Percentiles rank a stretch among this genome's conserved stretches.
Evolutionary conservation across 2,888 invertebrate species (phyloP).

Genomic region (Candidula unifasciata): DNA sequence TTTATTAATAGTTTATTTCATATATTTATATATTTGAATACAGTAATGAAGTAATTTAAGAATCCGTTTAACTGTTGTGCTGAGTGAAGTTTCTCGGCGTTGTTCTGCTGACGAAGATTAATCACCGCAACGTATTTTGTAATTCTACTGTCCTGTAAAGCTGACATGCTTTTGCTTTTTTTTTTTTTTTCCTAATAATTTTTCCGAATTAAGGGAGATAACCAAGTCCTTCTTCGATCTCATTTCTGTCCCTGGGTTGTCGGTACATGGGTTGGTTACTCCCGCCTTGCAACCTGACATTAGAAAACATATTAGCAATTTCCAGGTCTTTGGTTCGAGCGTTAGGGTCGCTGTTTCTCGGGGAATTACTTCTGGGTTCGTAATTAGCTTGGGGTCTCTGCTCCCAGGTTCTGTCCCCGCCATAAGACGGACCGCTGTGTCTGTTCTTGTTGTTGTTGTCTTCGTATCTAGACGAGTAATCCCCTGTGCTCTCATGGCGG

Average conservation of each 20-base stretch:
- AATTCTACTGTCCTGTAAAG: no score
- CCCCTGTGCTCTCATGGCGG: slow-evolving; percentile 11
- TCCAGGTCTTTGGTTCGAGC: slow-evolving; percentile 60
- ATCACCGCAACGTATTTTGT: no score
- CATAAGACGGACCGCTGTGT: slow-evolving; percentile 39
- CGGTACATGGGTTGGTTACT: slow-evolving; percentile 26
- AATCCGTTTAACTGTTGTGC: no score
- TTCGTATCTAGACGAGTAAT: slow-evolving; percentile 43
- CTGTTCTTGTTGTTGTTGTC: slow-evolving; percentile 32
- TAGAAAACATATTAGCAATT: slow-evolving; percentile 67
- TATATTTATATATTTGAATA: no score
- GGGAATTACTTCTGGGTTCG: not conserved
- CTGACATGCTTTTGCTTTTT: no score
- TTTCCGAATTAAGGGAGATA: slow-evolving; percentile 63
- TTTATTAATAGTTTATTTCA: no score
- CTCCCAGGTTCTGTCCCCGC: slow-evolving; percentile 43
- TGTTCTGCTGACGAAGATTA: no score
- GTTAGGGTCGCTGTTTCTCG: not conserved
- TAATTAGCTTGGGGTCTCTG: slow-evolving; percentile 41
- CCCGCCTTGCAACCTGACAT: slow-evolving; percentile 52
- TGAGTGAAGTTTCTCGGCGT: no score
- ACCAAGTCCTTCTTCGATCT: slow-evolving; percentile 70
- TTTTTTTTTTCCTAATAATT: no score
- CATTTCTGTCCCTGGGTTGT: slow-evolving; percentile 54
- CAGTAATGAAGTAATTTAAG: no score